Conservation (phyloP, 1,140 invertebrate species). For the Zaprionus africanus region DNA sequence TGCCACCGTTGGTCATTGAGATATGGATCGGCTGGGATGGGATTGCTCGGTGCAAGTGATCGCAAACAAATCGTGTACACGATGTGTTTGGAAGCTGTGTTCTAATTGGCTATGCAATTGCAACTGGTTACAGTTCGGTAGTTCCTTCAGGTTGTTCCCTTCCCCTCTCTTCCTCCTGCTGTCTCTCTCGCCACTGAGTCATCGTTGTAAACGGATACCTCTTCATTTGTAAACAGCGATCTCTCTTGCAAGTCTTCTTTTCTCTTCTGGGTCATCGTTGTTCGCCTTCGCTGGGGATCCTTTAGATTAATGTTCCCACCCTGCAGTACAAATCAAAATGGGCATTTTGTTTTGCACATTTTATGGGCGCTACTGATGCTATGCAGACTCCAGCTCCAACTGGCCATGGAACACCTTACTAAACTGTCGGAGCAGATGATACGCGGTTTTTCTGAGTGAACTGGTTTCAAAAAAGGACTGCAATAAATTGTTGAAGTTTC, state of each 20-base stretch:
- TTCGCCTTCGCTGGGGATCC: slow-evolving; percentile 16
- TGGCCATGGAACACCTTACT: not conserved
- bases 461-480: not conserved
- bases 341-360: slow-evolving; percentile 74
- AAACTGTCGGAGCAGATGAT: not conserved
- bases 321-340: slow-evolving; percentile 59
- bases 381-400: slow-evolving; percentile 32
- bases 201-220: slow-evolving; percentile 57
- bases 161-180: not conserved
- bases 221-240: slow-evolving; percentile 41
- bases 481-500: not conserved
- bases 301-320: slow-evolving; percentile 58
- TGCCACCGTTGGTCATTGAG: slow-evolving; percentile 41
- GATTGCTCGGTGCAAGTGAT: slow-evolving; percentile 65
- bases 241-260: slow-evolving; percentile 17
- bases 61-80: slow-evolving; percentile 58
- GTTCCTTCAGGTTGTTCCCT: not conserved
- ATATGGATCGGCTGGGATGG: slow-evolving; percentile 36
- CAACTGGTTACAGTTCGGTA: slow-evolving; percentile 5
- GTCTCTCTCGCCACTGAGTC: slow-evolving; percentile 22
- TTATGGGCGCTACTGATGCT: slow-evolving; percentile 76
- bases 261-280: slow-evolving; percentile 52
- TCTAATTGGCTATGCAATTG: slow-evolving; percentile 55
- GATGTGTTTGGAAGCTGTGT: slow-evolving; percentile 26
- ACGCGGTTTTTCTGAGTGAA: not conserved